Evolutionary conservation across 2,888 invertebrate genomes (phyloP).

Genomic region (Oeneis ivallda): DNA sequence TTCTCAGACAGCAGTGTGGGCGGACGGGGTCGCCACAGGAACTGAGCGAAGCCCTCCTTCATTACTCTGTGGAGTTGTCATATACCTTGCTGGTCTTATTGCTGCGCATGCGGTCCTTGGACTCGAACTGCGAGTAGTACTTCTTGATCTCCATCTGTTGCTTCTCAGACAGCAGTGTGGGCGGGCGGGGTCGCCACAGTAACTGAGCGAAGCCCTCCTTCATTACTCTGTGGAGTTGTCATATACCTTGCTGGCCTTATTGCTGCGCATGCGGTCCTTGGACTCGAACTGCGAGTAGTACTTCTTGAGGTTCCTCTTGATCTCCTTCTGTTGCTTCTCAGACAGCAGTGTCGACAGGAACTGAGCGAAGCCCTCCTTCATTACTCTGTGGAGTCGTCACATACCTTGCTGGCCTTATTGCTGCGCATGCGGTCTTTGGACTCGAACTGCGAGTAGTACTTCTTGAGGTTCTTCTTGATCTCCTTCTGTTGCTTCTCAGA

Average conservation of each 20-base stretch:
- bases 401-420: slow-evolving; percentile 95
- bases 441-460: slow-evolving; percentile 97
- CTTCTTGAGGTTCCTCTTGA: slow-evolving; percentile 98
- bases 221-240: slow-evolving; percentile 83
- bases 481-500: slow-evolving; percentile 94
- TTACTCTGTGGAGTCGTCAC: slow-evolving; percentile 80
- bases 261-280: slow-evolving; percentile 96
- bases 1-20: slow-evolving; percentile 89
- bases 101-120: slow-evolving; percentile 96
- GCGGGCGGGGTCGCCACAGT: no score
- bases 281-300: slow-evolving; percentile 97
- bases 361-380: slow-evolving; percentile 96
- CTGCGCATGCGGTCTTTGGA: slow-evolving; percentile 96
- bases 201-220: slow-evolving; percentile 97
- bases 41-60: slow-evolving; percentile 96
- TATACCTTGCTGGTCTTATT: slow-evolving; percentile 96
- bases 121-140: slow-evolving; percentile 97
- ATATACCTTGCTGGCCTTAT: slow-evolving; percentile 95
- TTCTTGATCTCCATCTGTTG: slow-evolving; percentile 97
- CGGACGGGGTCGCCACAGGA: slow-evolving; percentile 79
- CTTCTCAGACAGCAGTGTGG: slow-evolving; percentile 90
- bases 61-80: slow-evolving; percentile 83
- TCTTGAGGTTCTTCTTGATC: slow-evolving; percentile 98
- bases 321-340: slow-evolving; percentile 94
- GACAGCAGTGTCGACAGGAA: slow-evolving; percentile 92